Percentiles rank a stretch among this genome's conserved stretches.
These are phyloP conservation scores for Stomatorhinus walkeri DNA, from an alignment of 2,797 vertebrate genomes.

Conservation along the genomic window DNA sequence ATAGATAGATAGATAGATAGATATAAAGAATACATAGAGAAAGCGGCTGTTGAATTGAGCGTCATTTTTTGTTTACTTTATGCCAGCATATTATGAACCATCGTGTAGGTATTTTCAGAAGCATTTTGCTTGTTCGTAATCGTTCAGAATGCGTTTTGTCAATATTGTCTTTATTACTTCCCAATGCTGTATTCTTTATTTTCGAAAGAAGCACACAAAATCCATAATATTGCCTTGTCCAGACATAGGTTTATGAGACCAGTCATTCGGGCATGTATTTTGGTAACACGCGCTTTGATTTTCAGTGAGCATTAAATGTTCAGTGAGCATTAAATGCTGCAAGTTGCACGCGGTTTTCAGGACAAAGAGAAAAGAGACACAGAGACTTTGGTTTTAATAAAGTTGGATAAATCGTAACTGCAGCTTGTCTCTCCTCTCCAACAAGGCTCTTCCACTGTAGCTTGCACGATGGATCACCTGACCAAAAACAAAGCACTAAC, in stretches of 20 bases:
- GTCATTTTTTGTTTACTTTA: not conserved
- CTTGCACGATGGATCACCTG: not conserved
- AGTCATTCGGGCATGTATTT: not conserved
- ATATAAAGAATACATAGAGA: not conserved
- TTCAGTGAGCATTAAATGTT: not conserved
- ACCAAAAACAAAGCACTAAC: not conserved
- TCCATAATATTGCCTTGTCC: not conserved
- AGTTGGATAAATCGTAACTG: not conserved
- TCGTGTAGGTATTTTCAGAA: not conserved
- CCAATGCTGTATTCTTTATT: not conserved
- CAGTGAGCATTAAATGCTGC: not conserved
- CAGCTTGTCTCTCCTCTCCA: not conserved
- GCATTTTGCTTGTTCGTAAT: not conserved
- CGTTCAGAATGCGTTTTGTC: not conserved
- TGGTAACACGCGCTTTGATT: not conserved
- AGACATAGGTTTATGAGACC: not conserved
- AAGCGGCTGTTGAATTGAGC: not conserved
- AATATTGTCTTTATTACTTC: not conserved
- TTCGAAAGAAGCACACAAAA: not conserved
- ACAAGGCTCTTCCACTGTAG: not conserved
- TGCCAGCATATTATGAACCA: not conserved
- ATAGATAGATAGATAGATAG: too few species aligned
- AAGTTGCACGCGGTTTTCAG: not conserved
- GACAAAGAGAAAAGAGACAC: not conserved
- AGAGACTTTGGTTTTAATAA: not conserved